Percentiles rank a stretch among this genome's conserved stretches.
Evolutionary conservation across 2,888 invertebrate species (phyloP).

Genomic region (Apotomis betuletana): DNA sequence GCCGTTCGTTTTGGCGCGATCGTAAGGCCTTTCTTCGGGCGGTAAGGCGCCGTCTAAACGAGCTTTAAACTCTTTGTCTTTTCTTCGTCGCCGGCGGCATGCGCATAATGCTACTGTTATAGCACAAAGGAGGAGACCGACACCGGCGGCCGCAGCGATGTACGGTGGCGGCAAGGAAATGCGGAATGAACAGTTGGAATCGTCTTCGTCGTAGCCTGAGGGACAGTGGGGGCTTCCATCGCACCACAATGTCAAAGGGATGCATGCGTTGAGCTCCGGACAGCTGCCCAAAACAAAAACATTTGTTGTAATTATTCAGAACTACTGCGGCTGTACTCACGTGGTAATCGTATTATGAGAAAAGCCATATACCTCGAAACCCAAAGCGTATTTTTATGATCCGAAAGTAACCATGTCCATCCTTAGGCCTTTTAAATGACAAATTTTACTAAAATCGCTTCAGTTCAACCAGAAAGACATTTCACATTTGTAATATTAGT

Average conservation of each 20-base stretch:
- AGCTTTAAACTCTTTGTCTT: constrained; percentile 85
- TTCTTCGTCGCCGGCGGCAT: constrained; percentile 83
- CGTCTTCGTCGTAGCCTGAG: constrained; percentile 91
- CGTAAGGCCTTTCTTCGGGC: constrained; percentile 84
- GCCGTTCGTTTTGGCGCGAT: constrained; percentile 82
- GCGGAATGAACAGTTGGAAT: constrained; percentile 88
- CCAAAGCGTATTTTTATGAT: neutral
- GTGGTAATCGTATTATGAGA: too few species aligned
- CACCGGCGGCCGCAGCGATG: constrained; percentile 86
- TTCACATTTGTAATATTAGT: too few species aligned
- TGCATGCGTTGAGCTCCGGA: constrained; percentile 91
- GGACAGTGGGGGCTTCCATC: constrained; percentile 91
- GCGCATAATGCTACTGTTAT: constrained; percentile 84
- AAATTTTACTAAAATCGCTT: too few species aligned
- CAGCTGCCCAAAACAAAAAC: constrained; percentile 81
- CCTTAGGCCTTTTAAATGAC: too few species aligned
- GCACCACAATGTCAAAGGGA: constrained; percentile 90
- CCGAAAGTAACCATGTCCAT: too few species aligned
- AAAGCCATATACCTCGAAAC: too few species aligned
- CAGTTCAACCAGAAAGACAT: too few species aligned
- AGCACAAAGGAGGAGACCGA: constrained; percentile 83
- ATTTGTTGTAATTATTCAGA: too few species aligned
- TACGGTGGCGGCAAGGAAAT: constrained; percentile 87
- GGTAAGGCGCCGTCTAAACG: constrained; percentile 83
- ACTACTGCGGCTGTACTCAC: too few species aligned